Base-by-base conservation (phyloP, 2,113 vertebrate genomes). In the Clarias gariepinus region DNA sequence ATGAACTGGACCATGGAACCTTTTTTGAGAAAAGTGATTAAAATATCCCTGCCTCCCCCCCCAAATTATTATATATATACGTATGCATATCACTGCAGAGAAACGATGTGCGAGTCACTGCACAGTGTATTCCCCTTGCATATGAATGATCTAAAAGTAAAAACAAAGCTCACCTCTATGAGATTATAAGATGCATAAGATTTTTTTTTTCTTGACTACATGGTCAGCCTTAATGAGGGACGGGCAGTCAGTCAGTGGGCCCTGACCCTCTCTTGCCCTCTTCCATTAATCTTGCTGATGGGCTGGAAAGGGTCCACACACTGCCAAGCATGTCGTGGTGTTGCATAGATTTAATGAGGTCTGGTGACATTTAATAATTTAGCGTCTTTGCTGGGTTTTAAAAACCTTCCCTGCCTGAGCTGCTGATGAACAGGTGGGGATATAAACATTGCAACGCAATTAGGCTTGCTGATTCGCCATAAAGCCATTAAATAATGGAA, bases 351-450 rank as follows among this genome's bases (percentile, higher is more conserved):
- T 89, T 92, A 92, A 92, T 85, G 87, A 90, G 88, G 89, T 92
- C 89, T 87, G 88, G 85, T 90, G 81, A 83, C 87, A 86, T 92
- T 93, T 90, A 94, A 95, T 95, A 91, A 94, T 94, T 93, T 88
- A 94, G 63, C 79, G 69, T 88, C 91, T 89, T 91, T 90, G 69
- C 85, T 91, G 88, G 82, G 90, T 91, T 84, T 79, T 36, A 92
- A 91, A 89, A 91, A 90, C 85, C 90, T 91, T 88, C 91, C 92
- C 91, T 66, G 88, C 88, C 83, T 69, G 87, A 84, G 25, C 8
- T 85, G 89, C 87, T 90, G 89, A 89, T 36, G 77, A 91, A 90
- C 90, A 89, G 80, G 90, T 92, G 89, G 86, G 84, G 90, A 84
- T 83, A 84, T 90, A 90, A 94, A 91, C 83, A 81, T 77, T 86